phyloP scores from a whole-genome alignment of 2,113 vertebrate species.

The Cnemophilus loriae region DNA sequence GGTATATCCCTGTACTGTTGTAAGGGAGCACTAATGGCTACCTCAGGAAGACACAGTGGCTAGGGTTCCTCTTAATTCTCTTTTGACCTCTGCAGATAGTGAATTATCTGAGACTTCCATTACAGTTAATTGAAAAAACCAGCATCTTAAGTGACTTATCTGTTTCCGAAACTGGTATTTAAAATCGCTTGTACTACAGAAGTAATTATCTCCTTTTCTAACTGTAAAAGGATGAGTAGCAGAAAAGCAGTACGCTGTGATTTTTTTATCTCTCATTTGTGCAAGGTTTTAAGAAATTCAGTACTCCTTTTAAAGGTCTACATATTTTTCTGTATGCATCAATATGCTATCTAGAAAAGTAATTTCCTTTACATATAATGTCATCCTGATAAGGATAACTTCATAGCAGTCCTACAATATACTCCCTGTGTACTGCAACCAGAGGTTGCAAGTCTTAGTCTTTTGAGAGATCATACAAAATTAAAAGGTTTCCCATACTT shows the following conservation, averaged over 20 bases:
- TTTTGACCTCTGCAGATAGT: background rate
- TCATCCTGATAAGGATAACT: background rate
- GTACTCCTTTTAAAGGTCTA: background rate
- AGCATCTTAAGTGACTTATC: constrained; percentile 2
- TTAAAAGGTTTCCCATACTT: background rate
- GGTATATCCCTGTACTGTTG: background rate
- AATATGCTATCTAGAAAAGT: background rate
- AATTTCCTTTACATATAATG: background rate
- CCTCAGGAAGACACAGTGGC: background rate
- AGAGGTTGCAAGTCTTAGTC: background rate
- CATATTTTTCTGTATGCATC: background rate
- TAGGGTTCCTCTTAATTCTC: background rate
- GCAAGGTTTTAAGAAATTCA: background rate
- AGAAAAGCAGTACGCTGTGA: background rate
- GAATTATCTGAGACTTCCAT: background rate
- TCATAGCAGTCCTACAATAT: background rate
- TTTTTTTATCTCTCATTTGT: background rate
- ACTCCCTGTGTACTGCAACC: background rate
- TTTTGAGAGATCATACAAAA: background rate
- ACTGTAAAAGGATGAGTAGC: background rate
- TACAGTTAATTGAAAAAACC: background rate
- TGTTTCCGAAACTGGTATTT: background rate
- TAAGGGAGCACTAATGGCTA: background rate
- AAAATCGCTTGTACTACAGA: background rate
- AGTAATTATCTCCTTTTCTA: background rate